Evolutionary conservation across 2,888 invertebrate genomes (phyloP).

Genomic region (Lithophane ornitopus): DNA sequence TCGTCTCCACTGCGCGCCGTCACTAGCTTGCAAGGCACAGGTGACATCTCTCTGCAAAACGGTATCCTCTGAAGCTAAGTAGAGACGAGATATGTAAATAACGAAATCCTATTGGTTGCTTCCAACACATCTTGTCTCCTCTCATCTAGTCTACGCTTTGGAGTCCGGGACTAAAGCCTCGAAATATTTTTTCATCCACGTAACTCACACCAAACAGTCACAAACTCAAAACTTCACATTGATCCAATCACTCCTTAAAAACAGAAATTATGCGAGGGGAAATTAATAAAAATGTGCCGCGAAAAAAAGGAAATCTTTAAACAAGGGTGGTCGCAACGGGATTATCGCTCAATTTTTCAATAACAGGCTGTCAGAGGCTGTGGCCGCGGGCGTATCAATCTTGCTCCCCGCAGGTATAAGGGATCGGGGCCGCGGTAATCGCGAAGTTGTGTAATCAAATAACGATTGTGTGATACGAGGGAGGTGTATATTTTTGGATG

Average conservation of each 20-base stretch:
- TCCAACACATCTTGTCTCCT: no score
- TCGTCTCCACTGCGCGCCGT: no score
- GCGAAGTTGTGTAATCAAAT: slow-evolving; percentile 62
- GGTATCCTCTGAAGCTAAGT: no score
- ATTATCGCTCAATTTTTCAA: slow-evolving; percentile 89
- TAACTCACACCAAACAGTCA: background rate
- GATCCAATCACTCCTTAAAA: slow-evolving; percentile 27
- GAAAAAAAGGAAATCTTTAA: slow-evolving; percentile 77
- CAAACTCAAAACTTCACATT: background rate
- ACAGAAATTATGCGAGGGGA: slow-evolving; percentile 18
- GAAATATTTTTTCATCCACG: background rate
- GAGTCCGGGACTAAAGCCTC: background rate
- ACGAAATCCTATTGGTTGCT: no score
- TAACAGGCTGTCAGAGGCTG: slow-evolving; percentile 85
- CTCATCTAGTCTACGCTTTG: no score
- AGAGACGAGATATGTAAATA: no score
- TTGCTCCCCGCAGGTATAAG: slow-evolving; percentile 82
- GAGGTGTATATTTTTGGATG: slow-evolving; percentile 26
- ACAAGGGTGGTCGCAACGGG: slow-evolving; percentile 78
- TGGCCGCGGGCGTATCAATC: slow-evolving; percentile 84
- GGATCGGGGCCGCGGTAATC: slow-evolving; percentile 42
- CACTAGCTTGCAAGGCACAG: no score
- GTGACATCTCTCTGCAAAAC: no score
- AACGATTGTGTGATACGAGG: slow-evolving; percentile 53
- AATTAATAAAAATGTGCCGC: slow-evolving; percentile 41